Evolutionary conservation across 2,888 invertebrate genomes (phyloP).

Genomic region (Sphaeridia pumilis): DNA sequence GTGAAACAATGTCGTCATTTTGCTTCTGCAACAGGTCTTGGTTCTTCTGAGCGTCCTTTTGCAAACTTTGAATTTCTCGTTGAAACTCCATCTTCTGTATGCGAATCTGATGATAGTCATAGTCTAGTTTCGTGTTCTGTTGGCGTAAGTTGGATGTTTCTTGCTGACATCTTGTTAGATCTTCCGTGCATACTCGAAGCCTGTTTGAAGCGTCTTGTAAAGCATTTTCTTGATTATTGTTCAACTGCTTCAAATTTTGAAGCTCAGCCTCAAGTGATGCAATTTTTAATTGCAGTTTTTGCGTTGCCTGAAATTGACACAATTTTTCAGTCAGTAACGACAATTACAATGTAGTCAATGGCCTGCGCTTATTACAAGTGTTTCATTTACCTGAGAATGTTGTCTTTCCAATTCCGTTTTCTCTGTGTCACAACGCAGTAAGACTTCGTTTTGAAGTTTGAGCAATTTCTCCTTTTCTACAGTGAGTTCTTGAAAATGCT

Average conservation of each 20-base stretch:
- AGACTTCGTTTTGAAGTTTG: conserved; percentile 31
- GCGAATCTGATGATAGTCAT: conserved; percentile 47
- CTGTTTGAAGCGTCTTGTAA: conserved; percentile 44
- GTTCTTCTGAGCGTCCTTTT: conserved; percentile 52
- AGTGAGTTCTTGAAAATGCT: conserved; percentile 32
- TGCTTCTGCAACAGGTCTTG: conserved; percentile 16
- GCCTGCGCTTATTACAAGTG: too few species aligned
- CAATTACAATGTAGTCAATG: too few species aligned
- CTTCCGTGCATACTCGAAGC: conserved; percentile 50
- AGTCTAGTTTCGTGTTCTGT: conserved; percentile 51
- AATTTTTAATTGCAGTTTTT: conserved; percentile 39
- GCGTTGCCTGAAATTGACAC: conserved; percentile 38
- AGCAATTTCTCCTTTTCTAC: conserved; percentile 32
- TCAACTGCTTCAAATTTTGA: conserved; percentile 38
- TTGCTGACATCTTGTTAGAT: conserved; percentile 41
- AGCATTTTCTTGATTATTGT: conserved; percentile 39
- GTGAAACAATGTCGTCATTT: conserved; percentile 7
- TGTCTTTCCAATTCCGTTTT: conserved; percentile 24
- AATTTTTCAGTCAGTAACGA: too few species aligned
- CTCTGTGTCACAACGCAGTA: conserved; percentile 27
- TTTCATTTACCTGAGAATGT: conserved; percentile 22
- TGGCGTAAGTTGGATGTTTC: conserved; percentile 41
- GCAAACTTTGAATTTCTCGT: conserved; percentile 36
- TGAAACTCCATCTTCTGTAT: conserved; percentile 1
- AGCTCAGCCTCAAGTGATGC: conserved; percentile 39